A percentile compares a stretch with the other conserved stretches of the same genome.
phyloP scores from a whole-genome alignment of 1,140 invertebrate species.

The Zaprionus lachaisei region DNA sequence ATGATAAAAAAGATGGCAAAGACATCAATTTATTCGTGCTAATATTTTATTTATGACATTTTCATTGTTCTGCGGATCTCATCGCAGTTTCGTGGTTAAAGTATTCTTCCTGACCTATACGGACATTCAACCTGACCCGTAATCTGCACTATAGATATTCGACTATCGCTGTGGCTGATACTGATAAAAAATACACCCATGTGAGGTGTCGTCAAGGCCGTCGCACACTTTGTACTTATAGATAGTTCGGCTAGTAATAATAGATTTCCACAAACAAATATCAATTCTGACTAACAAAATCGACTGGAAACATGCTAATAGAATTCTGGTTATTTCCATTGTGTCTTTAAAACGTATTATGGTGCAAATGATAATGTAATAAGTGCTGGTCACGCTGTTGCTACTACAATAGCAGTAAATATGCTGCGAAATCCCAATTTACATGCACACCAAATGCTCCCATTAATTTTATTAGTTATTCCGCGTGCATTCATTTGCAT shows the following conservation, averaged over 20 bases:
- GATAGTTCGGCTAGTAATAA: conserved; percentile 8
- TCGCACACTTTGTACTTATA: conserved; percentile 13
- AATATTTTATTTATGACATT: conserved; percentile 24
- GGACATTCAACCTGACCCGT: conserved; percentile 26
- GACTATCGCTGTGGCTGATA: conserved; percentile 16
- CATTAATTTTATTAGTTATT: not conserved
- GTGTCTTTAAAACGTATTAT: not conserved
- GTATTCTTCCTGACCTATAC: conserved; percentile 37
- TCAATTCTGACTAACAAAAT: not conserved
- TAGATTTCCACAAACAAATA: conserved; percentile 20
- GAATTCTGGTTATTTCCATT: conserved; percentile 2
- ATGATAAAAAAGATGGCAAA: conserved; percentile 46
- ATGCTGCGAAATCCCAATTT: not conserved
- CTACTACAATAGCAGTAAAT: not conserved
- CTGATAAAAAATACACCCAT: conserved; percentile 31
- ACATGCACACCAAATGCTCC: not conserved
- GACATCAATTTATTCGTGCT: conserved; percentile 30
- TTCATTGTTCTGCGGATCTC: conserved; percentile 11
- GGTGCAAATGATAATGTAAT: not conserved
- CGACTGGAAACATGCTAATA: not conserved
- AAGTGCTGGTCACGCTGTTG: not conserved
- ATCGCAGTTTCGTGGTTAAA: not conserved
- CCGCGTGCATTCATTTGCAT: not conserved
- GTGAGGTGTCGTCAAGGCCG: conserved; percentile 29
- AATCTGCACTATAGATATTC: conserved; percentile 24